Evolutionary conservation across 1,140 invertebrate species (phyloP), one percentile per base, ranked within the genome.

Genomic region (Ephestia elutella): DNA sequence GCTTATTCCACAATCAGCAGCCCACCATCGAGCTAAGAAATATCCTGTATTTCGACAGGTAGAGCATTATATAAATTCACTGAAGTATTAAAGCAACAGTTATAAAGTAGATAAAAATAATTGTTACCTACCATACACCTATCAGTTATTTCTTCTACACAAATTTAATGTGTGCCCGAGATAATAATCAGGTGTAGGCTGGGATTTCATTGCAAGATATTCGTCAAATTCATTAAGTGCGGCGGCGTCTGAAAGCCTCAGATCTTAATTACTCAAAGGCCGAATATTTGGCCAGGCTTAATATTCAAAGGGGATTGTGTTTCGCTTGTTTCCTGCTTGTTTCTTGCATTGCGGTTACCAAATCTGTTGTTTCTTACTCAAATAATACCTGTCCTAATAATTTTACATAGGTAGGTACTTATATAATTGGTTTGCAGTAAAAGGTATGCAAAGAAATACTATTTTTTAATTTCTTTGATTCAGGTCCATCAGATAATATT

Each of bases 251-350:
- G 9, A 44, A 44, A 44, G 38, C 38, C 38, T 15, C 13, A 44
- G 38, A 44, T 44, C 38, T 44, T 44, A 44, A 44, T 44, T 44
- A 44, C 38, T 44, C 38, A 44, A 44, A 44, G 38, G 15, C 13
- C 2, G 13, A 44, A 15, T 44, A 44, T 44, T 44, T 44, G 38
- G 15, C 38, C 10, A 44, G 4, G 13, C 38, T 15, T 44, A 44
- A 44, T 44, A 44, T 44, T 44, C 38, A 44, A 44, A 44, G 38
- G 32, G 15, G 38, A 44, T 44, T 17, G 38, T 5, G n/a, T 44
- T 44, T 44, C 38, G 13, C 38, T 44, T 44, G 38, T 44, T 44
- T 44, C 38, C 38, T 32, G 10, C 38, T 44, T 44, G 38, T 44
- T 44, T 44, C 38, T 13, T 44, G 15, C 38, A 15, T 15, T 13